Percentiles rank a stretch among this genome's conserved stretches.
These are phyloP conservation scores for Metaphire vulgaris DNA, from an alignment of 1,140 invertebrate genomes.

Conservation along the genomic window DNA sequence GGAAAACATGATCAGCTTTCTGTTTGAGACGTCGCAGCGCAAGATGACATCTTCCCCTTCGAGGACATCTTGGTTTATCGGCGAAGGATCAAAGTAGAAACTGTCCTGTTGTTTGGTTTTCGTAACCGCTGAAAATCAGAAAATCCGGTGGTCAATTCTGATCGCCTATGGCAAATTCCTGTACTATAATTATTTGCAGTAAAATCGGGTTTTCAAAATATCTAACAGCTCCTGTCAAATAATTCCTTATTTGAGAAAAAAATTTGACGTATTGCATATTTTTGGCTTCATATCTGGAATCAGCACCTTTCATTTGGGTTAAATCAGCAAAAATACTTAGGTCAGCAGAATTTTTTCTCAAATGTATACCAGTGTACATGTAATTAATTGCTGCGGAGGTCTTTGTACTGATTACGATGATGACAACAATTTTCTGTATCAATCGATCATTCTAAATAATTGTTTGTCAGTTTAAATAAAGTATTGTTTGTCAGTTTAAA, in stretches of 20 bases:
- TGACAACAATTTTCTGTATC: too few relatives aligned
- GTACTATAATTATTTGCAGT: neutral
- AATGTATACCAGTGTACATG: too few relatives aligned
- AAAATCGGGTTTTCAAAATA: neutral
- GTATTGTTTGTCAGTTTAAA: too few relatives aligned
- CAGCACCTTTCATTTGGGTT: too few relatives aligned
- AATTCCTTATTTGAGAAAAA: too few relatives aligned
- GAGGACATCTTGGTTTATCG: constrained; percentile 54
- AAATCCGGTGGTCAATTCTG: neutral
- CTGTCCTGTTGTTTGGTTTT: constrained; percentile 49
- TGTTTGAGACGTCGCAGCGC: constrained; percentile 59
- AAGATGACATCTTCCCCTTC: constrained; percentile 57
- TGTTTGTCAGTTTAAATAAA: too few relatives aligned
- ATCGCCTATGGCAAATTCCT: neutral
- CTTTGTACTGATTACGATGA: too few relatives aligned
- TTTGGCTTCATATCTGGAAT: neutral
- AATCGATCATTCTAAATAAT: too few relatives aligned
- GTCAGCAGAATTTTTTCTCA: too few relatives aligned
- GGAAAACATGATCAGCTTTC: constrained; percentile 55
- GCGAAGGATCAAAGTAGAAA: constrained; percentile 59
- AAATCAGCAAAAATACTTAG: too few relatives aligned
- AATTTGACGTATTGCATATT: neutral
- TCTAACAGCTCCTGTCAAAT: neutral
- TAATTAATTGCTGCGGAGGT: too few relatives aligned
- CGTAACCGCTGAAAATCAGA: neutral